These are phyloP conservation scores for Manis javanica DNA, from an alignment of 2,797 vertebrate genomes.

Conservation along the genomic window DNA sequence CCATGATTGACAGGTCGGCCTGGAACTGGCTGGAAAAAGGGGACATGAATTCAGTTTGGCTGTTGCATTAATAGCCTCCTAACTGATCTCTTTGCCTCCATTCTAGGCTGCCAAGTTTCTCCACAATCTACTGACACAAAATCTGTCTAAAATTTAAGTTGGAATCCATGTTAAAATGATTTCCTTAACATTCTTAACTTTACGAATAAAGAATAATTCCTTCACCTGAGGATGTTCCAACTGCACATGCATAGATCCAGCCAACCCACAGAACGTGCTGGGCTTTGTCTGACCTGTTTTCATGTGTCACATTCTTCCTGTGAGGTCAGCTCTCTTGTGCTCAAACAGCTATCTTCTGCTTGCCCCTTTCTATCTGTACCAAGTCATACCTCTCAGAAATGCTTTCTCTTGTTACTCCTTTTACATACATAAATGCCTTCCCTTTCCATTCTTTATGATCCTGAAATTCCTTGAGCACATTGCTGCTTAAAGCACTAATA, in stretches of 20 bases:
- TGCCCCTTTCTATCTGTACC: background rate
- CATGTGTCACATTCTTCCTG: background rate
- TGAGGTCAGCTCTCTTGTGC: background rate
- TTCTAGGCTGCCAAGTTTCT: background rate
- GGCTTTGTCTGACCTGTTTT: background rate
- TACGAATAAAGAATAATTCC: background rate
- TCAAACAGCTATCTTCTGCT: background rate
- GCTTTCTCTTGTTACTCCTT: background rate
- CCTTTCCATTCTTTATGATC: background rate
- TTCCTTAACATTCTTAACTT: background rate
- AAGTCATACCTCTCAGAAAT: background rate
- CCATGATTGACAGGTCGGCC: background rate
- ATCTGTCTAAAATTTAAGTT: background rate
- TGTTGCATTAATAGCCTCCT: background rate
- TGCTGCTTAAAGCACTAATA: background rate
- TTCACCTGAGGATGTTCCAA: background rate
- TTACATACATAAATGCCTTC: background rate
- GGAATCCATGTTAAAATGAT: background rate
- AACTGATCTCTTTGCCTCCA: background rate
- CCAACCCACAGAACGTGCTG: background rate
- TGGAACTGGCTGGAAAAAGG: conserved; percentile 80
- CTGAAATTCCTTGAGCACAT: background rate
- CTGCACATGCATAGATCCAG: background rate
- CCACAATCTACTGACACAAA: background rate
- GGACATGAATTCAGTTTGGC: background rate